Evolutionary conservation across 2,888 invertebrate genomes (phyloP).

Genomic region (Cryptocephalus moraei): DNA sequence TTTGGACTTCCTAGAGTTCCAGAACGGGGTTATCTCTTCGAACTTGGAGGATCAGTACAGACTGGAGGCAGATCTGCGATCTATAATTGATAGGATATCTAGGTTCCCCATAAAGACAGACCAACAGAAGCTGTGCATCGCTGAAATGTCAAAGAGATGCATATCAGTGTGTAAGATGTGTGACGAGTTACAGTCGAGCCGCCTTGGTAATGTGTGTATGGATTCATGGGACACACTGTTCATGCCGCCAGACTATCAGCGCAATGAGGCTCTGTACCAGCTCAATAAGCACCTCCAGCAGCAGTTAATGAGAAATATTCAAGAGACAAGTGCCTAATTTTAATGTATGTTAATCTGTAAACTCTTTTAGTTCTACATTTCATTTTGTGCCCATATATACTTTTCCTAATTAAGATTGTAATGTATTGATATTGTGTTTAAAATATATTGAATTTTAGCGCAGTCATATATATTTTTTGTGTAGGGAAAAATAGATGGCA

Average conservation of each 20-base stretch:
- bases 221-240: conserved; percentile 20
- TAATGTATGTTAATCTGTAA: too few relatives aligned
- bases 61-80: conserved; percentile 17
- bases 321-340: too few relatives aligned
- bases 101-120: conserved; percentile 18
- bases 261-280: conserved; percentile 20
- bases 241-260: conserved; percentile 27
- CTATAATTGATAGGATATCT: conserved; percentile 18
- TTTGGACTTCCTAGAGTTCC: conserved; percentile 22
- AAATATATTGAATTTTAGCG: too few relatives aligned
- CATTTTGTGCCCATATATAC: too few relatives aligned
- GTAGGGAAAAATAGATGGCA: too few relatives aligned
- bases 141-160: conserved; percentile 24
- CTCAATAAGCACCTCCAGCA: conserved; percentile 8
- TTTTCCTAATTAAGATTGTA: too few relatives aligned
- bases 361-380: too few relatives aligned
- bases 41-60: conserved; percentile 13
- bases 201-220: conserved; percentile 15
- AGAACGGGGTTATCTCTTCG: conserved; percentile 17
- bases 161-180: conserved; percentile 20
- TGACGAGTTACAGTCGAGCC: conserved; percentile 12
- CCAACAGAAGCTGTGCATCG: conserved; percentile 23
- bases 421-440: too few relatives aligned
- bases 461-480: too few relatives aligned
- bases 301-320: too few relatives aligned